Base-by-base conservation (phyloP, 2,113 vertebrate species). In the Nesoenas mayeri region DNA sequence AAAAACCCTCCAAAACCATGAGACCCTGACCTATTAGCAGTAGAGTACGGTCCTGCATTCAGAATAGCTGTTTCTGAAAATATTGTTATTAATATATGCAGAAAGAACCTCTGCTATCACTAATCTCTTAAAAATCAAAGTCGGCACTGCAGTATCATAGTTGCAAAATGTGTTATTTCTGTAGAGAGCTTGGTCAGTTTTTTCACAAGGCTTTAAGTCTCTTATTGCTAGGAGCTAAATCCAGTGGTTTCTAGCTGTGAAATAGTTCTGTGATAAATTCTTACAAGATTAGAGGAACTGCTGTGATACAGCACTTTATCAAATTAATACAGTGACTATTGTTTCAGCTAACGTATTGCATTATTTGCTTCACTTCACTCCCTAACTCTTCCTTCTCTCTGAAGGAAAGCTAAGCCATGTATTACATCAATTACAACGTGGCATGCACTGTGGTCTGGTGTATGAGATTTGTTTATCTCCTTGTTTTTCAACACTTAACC, bases 401-500 rank as follows among this genome's bases (percentile, higher is more conserved):
- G 64, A 88, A 91, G 62, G 32, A 93, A 95, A 64, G 32, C 66
- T 78, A 61, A 85, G 72, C 81, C 81, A 32, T 48, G 54, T 62
- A 40, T 79, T 89, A 47, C 67, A 92, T 91, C 80, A 81, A 80
- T 80, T 94, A 81, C 56, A 60, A 48, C 50, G 14, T 44, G 78
- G 42, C 75, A 50, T 70, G 65, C 31, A 28, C 61, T 0, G 0
- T 64, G 47, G 29, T 64, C 48, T 78, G 38, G 31, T 67, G 29
- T 34, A 25, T 67, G 81, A 80, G 79, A 79, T 97, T 97, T 97
- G 89, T 95, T 96, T 94, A 91, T 91, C 69, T 92, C 58, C 80
- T 67, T 91, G 79, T 85, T 91, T 97, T 95, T 90, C 65, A n/a
- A 10, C 61, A 61, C 58, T 97, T 96, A 95, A 96, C 86, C 96